Evolutionary conservation across 2,113 vertebrate genomes (phyloP).

Genomic region (Polypterus bichir): DNA sequence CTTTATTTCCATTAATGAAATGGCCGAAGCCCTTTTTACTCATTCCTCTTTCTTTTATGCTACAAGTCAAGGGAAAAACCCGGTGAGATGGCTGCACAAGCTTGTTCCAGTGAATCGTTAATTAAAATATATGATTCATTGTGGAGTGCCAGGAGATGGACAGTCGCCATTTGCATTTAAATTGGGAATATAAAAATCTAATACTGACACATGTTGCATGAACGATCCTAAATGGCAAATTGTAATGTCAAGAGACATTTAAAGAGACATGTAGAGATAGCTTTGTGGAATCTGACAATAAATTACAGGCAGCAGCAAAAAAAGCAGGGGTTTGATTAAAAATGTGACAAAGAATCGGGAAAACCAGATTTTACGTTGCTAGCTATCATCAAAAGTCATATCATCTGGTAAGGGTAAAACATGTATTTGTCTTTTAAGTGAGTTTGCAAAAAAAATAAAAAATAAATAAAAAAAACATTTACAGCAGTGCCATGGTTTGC

Average conservation of each 20-base stretch:
- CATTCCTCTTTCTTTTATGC: conserved; percentile 27
- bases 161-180: conserved; percentile 32
- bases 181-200: conserved; percentile 23
- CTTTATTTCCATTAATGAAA: too few species aligned
- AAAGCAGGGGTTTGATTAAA: too few species aligned
- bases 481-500: too few species aligned
- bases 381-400: too few species aligned
- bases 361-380: too few species aligned
- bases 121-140: conserved; percentile 65
- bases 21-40: conserved; percentile 22
- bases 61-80: conserved; percentile 9
- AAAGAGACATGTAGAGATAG: background rate
- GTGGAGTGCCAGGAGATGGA: conserved; percentile 32
- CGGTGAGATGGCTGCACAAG: conserved; percentile 33
- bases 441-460: too few species aligned
- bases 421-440: too few species aligned
- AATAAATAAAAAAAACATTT: too few species aligned
- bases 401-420: too few species aligned
- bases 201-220: conserved; percentile 11
- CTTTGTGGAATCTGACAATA: too few species aligned
- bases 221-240: conserved; percentile 17
- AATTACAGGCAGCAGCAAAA: too few species aligned
- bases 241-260: conserved; percentile 1
- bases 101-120: conserved; percentile 37
- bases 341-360: too few species aligned